Conservation (phyloP, 2,797 vertebrate genomes). For the Gymnopithys bicolor region DNA sequence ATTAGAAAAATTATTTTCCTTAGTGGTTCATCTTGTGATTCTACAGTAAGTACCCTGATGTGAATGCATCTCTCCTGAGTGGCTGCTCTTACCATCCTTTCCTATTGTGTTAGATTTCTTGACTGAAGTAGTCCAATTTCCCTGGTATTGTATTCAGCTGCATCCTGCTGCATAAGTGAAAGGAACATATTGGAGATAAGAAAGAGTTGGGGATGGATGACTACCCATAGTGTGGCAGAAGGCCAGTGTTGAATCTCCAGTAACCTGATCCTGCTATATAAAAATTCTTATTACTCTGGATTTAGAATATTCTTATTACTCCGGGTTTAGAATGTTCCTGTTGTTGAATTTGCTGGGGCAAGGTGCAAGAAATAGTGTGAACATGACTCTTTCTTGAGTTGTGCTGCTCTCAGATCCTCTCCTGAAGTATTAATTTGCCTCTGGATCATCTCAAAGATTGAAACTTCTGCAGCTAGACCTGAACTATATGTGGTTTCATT, state of each 20-base stretch:
- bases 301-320: not conserved
- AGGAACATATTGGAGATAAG: not conserved
- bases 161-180: not conserved
- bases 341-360: not conserved
- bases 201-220: not conserved
- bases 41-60: fast-evolving
- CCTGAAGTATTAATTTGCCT: not conserved
- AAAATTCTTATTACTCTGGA: not conserved
- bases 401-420: not conserved
- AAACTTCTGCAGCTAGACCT: not conserved
- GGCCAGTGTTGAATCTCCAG: not conserved
- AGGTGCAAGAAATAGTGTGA: not conserved
- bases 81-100: not conserved
- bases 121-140: not conserved
- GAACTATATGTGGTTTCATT: not conserved
- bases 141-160: not conserved
- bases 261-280: slow-evolving; percentile 4
- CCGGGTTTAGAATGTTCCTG: not conserved
- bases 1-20: not conserved
- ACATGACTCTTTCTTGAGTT: not conserved
- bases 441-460: not conserved
- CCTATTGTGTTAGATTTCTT: not conserved
- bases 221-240: slow-evolving; percentile 31
- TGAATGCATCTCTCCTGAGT: not conserved
- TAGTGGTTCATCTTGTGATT: not conserved